Base-by-base conservation (phyloP, 2,888 invertebrate genomes). In the Plagiodera versicolora region DNA sequence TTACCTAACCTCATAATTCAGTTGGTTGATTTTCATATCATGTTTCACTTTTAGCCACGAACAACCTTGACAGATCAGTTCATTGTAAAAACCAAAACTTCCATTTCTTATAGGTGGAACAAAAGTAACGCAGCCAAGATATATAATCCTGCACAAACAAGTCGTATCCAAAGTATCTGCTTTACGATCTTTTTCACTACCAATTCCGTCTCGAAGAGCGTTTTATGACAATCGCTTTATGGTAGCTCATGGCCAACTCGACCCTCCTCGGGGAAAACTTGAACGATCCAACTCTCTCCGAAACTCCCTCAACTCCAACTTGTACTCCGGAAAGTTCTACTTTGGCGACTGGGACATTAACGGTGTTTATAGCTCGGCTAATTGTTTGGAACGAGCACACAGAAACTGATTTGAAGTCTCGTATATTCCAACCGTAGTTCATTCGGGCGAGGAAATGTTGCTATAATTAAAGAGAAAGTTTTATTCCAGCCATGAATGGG, bases 301-400 rank as follows among this genome's bases (percentile, higher is more conserved):
- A 10, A 32, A 32, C 10, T 14, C 39, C 39, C 24, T 6, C 24
- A 24, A 24, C 6, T 24, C 24, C 39, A 39, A 39, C 39, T 39
- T 39, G 39, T 39, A n/a, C 14, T 14, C 39, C 14, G 39, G 39
- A 39, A 39, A 39, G 14, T 14, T 9, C 32, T 32, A 32, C 32
- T 32, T 39, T 39, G 14, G 14, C 39, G 39, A 39, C 39, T 11
- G 24, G 6, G 24, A 24, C 24, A 24, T 66, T 69, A 65, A 64
- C 63, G 62, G 73, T 81, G 69, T 83, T 83, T 65, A 80, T 82
- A 39, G 75, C 81, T n/a, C 81, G 58, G 66, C 67, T 72, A 72
- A 72, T 72, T 72, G 71, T 63, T 67, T 53, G 60, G 67, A 68
- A 68, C 68, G 63, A 39, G 39, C 39, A 14, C 39, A 39, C 14